Evolutionary conservation across 2,797 vertebrate species (phyloP), one percentile per base, ranked within the genome.

Genomic region (Kryptopterus vitreolus): DNA sequence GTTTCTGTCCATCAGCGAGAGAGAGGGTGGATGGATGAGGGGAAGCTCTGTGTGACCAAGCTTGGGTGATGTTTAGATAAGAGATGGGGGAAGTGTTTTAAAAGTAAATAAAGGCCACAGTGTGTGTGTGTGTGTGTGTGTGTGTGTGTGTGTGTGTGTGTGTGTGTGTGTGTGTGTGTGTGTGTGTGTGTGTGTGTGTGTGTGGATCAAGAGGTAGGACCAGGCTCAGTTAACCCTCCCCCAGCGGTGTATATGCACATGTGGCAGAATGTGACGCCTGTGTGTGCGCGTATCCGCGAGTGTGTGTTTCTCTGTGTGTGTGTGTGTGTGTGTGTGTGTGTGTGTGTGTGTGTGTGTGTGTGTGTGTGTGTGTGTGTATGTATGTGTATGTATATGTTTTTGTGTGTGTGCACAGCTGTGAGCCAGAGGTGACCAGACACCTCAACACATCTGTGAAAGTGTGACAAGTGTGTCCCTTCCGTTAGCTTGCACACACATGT

Each of bases 361-460:
- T 26, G 65, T 68, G 33, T 61, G 59, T 61, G 53, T 63, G 70
- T 69, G 31, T n/a, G 71, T n/a, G n/a, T n/a, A n/a, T n/a, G n/a
- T n/a, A n/a, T n/a, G n/a, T n/a, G n/a, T n/a, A n/a, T n/a, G n/a
- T n/a, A n/a, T n/a, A n/a, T n/a, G n/a, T n/a, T n/a, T n/a, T n/a
- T n/a, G n/a, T 52, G 31, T 76, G 77, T 79, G 78, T 73, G 69
- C 43, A 53, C 87, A 86, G 87, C 87, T 87, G 87, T 79, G 79
- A 76, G 38, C 70, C 82, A 78, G 77, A 85, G 62, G 72, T 78
- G 77, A 55, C 74, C 70, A 76, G 63, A 66, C 81, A 80, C 78
- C 55, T 86, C 80, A 62, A 52, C 85, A 82, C 55, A 53, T 33
- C 74, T 82, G 86, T 83, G 79, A 85, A 58, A 81, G 83, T 79